Conservation (phyloP, 2,797 vertebrate genomes). For the Ptychobarbus kaznakovi region DNA sequence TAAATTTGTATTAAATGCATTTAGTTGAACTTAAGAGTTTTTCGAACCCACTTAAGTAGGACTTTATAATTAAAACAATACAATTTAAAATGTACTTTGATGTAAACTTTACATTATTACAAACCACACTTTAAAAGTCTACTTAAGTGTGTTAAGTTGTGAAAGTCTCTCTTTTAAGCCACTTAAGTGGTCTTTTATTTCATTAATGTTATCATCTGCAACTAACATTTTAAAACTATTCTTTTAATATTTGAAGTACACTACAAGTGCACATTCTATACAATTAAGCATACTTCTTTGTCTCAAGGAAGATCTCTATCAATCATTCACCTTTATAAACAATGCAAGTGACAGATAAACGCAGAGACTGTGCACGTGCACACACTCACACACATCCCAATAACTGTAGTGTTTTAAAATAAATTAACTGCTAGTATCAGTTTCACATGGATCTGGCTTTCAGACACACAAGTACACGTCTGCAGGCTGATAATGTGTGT, state of each 20-base stretch:
- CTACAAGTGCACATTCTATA: slow-evolving; percentile 1
- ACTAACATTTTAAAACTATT: neutral
- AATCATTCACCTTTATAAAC: slow-evolving; percentile 5
- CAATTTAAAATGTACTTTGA: neutral
- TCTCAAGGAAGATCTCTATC: neutral
- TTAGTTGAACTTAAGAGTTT: too few species aligned
- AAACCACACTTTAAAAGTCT: neutral
- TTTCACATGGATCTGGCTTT: slow-evolving; percentile 46
- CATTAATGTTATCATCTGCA: neutral
- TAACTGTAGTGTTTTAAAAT: slow-evolving; percentile 46
- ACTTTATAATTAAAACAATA: neutral
- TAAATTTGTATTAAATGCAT: too few species aligned
- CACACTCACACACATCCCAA: neutral
- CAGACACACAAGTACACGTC: slow-evolving; percentile 18
- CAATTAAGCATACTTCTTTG: neutral
- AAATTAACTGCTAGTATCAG: slow-evolving; percentile 50
- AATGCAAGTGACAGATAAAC: neutral
- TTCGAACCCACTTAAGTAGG: too few species aligned
- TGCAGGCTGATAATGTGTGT: slow-evolving; percentile 7
- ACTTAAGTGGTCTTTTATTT: neutral
- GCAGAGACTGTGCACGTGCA: neutral
- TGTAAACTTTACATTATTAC: neutral
- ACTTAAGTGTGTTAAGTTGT: neutral
- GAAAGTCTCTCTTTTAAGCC: neutral
- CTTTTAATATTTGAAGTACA: neutral